These are phyloP conservation scores for Stenoptilia bipunctidactyla DNA, from an alignment of 2,888 invertebrate species.

Conservation along the genomic window DNA sequence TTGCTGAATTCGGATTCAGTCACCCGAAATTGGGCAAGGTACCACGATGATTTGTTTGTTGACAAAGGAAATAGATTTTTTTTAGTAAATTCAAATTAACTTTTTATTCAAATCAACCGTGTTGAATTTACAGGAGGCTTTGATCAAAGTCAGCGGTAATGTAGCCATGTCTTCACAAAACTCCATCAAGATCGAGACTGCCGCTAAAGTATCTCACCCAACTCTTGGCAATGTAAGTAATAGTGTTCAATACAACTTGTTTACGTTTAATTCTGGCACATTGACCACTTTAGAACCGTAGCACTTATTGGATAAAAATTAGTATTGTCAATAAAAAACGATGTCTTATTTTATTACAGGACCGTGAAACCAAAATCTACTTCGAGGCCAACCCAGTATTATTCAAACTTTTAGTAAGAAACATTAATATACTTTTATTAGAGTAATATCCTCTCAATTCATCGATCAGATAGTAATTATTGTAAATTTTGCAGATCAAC, in stretches of 20 bases:
- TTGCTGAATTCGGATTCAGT: constrained; percentile 73
- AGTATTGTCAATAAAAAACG: too few relatives aligned
- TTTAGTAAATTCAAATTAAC: not conserved
- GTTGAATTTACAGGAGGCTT: constrained; percentile 48
- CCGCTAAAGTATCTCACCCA: constrained; percentile 36
- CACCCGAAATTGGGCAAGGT: constrained; percentile 78
- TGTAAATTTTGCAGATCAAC: constrained; percentile 28
- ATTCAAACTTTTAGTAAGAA: constrained; percentile 46
- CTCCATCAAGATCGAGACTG: constrained; percentile 38
- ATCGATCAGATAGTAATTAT: too few relatives aligned
- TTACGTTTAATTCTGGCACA: too few relatives aligned
- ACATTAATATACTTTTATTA: not conserved
- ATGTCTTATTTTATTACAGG: constrained; percentile 29
- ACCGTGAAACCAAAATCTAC: constrained; percentile 45
- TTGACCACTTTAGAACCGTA: too few relatives aligned
- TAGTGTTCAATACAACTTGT: too few relatives aligned
- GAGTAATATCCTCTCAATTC: not conserved
- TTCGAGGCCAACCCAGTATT: constrained; percentile 44
- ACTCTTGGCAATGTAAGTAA: constrained; percentile 36
- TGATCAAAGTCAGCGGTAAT: constrained; percentile 33
- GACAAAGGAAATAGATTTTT: not conserved
- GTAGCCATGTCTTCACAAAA: constrained; percentile 32
- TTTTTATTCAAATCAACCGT: too few relatives aligned
- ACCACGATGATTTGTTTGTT: too few relatives aligned
- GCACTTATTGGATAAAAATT: too few relatives aligned